phyloP scores from a whole-genome alignment of 2,888 invertebrate species.

The Muscina levida region DNA sequence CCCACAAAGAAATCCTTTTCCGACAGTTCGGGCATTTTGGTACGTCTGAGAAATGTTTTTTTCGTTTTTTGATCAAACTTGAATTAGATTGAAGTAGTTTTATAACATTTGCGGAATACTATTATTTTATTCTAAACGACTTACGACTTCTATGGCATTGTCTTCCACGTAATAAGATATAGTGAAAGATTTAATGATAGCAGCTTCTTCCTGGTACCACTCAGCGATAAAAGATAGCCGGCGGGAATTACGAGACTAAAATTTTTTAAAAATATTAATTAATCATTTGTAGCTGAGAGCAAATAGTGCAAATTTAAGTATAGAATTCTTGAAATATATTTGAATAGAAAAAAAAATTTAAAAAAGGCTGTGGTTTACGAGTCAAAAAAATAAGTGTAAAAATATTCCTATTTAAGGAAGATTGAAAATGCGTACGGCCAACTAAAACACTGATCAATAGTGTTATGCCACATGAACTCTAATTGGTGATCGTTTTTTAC shows the following conservation, averaged over 20 bases:
- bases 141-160: constrained; percentile 89
- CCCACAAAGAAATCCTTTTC: constrained; percentile 87
- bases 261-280: neutral
- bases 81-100: neutral
- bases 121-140: constrained; percentile 66
- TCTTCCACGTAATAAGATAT: constrained; percentile 89
- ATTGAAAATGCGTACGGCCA: too few relatives aligned
- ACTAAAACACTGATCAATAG: too few relatives aligned
- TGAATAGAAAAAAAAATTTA: too few relatives aligned
- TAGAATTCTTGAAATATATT: too few relatives aligned
- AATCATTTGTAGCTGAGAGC: too few relatives aligned
- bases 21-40: constrained; percentile 84
- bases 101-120: neutral
- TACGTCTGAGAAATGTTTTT: constrained; percentile 84
- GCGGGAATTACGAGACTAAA: constrained; percentile 19
- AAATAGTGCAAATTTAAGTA: too few relatives aligned
- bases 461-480: too few relatives aligned
- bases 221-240: constrained; percentile 85
- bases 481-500: too few relatives aligned
- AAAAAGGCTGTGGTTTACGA: too few relatives aligned
- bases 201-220: constrained; percentile 92
- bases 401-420: too few relatives aligned
- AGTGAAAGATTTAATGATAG: constrained; percentile 86
- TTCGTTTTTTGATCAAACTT: constrained; percentile 84
- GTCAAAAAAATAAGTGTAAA: too few relatives aligned